phyloP scores from a whole-genome alignment of 2,888 invertebrate species.

The Dynastes tityus region DNA sequence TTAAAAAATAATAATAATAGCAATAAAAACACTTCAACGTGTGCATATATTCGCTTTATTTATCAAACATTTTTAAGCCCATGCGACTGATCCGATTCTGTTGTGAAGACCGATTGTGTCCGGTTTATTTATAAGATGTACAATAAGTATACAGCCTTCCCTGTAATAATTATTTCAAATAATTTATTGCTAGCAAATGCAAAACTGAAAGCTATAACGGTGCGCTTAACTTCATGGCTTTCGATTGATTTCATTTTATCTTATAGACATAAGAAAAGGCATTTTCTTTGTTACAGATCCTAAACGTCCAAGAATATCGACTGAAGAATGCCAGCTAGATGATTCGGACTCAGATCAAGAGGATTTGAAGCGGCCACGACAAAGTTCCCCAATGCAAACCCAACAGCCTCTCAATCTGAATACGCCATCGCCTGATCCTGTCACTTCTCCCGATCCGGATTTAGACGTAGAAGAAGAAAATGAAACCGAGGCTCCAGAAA shows the following conservation, averaged over 20 bases:
- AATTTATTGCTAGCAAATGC: too few species aligned
- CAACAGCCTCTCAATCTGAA: conserved; percentile 68
- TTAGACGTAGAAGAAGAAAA: conserved; percentile 74
- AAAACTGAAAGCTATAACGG: too few species aligned
- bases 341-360: conserved; percentile 72
- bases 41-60: too few species aligned
- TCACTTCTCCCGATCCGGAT: conserved; percentile 68
- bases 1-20: too few species aligned
- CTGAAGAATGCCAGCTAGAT: conserved; percentile 69
- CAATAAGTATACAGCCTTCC: too few species aligned
- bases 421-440: conserved; percentile 61
- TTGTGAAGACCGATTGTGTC: too few species aligned
- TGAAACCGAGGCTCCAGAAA: conserved; percentile 80
- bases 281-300: conserved; percentile 55
- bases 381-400: conserved; percentile 66
- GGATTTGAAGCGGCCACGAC: conserved; percentile 64
- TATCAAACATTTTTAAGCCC: too few species aligned
- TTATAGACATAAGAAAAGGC: neutral
- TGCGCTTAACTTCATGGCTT: too few species aligned
- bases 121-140: too few species aligned
- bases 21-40: too few species aligned
- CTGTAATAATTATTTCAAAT: too few species aligned
- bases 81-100: too few species aligned
- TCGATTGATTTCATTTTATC: neutral
- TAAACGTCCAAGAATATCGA: conserved; percentile 71